Conservation (phyloP, 2,797 vertebrate species). For the Ctenochaetus hawaiiensis region DNA sequence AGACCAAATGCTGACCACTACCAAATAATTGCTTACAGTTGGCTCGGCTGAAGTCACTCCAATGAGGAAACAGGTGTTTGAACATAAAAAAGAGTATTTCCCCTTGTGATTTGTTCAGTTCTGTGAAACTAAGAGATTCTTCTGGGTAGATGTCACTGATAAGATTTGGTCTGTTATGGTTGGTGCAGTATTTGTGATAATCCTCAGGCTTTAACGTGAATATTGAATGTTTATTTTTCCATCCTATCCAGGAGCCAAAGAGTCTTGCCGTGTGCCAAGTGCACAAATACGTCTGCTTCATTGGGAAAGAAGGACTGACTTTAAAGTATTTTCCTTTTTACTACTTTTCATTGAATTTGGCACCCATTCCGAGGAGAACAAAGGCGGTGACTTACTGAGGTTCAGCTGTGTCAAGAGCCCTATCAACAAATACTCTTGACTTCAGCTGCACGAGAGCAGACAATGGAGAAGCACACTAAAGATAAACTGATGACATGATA, state of each 20-base stretch:
- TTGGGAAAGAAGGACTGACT: conserved; percentile 68
- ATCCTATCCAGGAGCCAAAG: conserved; percentile 50
- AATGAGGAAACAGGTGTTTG: conserved; percentile 70
- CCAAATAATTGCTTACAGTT: conserved; percentile 71
- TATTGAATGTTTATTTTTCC: conserved; percentile 61
- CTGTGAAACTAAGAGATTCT: conserved; percentile 62
- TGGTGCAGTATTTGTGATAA: conserved; percentile 56
- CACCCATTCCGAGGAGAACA: conserved; percentile 79
- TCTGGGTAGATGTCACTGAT: conserved; percentile 65
- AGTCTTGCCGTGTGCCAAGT: conserved; percentile 62
- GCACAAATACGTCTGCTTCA: conserved; percentile 61
- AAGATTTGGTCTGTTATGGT: conserved; percentile 64
- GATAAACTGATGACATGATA: conserved; percentile 76
- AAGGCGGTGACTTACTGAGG: conserved; percentile 74
- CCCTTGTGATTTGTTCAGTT: conserved; percentile 66
- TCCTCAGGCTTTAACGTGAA: conserved; percentile 52
- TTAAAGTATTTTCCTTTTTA: conserved; percentile 77
- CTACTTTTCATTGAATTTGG: conserved; percentile 77
- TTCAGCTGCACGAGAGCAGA: conserved; percentile 72
- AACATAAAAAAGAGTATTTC: conserved; percentile 46
- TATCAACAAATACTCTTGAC: conserved; percentile 81
- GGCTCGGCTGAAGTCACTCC: conserved; percentile 64
- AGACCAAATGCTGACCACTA: conserved; percentile 74
- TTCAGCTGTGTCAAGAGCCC: conserved; percentile 77
- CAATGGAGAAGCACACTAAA: conserved; percentile 67